Evolutionary conservation across 2,888 invertebrate species (phyloP), one percentile per base, ranked within the genome.

Genomic region (Pachliopta kotzebuea): DNA sequence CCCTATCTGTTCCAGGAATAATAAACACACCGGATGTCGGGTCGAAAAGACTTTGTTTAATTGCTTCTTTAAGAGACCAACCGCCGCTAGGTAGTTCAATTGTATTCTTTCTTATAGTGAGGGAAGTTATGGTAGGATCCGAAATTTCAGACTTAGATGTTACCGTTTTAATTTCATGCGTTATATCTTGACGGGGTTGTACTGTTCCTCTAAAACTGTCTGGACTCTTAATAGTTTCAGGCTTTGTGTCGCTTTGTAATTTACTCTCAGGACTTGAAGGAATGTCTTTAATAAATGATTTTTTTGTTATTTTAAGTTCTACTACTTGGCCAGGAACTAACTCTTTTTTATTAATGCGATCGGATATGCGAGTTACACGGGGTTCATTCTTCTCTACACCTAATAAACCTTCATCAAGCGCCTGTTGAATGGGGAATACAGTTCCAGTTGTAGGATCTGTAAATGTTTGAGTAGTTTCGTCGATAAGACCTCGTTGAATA

Each of bases 1-100:
- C 88, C 71, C 97, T 93, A 80, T 98, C 97, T 8, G 98, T 97
- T 18, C 96, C 96, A 2, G 97, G 96, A 69, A 98, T 96, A 20
- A 95, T 94, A 74, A 98, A 97, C 45, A 96, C 88, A 3, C 99
- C 98, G 0, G 94, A 94, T 0, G 93, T 90, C 1, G 98, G 95
- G 83, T 98, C 96, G 73, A 98, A 96, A 4, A 97, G 84, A 62
- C 95, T 95, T 77, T 95, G 94, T 52, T 95, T 93, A 69, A 98
- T 97, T 3, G 98, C 98, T 74, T 97, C 96, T 62, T 93, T 92
- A 2, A 98, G 91, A 64, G 94, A 93, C 96, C 97, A 97, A 4
- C 98, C 97, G 66, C 95, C 96, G 18, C 93, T 92, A 0, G 98
- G 98, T 37, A 98, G 82, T 76, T 97, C 96, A 72, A 96, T 93